Evolutionary conservation across 2,113 vertebrate species (phyloP).

Genomic region (Microtus oregoni): DNA sequence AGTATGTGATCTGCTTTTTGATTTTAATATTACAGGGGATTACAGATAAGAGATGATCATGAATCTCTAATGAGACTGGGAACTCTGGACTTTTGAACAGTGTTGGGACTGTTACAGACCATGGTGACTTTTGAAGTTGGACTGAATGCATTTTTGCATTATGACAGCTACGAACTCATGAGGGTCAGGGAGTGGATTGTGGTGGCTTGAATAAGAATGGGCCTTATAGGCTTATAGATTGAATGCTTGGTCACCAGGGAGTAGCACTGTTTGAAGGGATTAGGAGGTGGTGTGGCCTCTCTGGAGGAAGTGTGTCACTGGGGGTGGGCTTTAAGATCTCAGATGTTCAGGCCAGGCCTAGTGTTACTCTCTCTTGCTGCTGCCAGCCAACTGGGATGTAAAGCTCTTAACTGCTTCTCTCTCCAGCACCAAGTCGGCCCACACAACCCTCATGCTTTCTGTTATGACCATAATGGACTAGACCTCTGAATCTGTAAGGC

Average conservation of each 20-base stretch:
- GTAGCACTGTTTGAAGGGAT: neutral
- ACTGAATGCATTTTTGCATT: too few species aligned
- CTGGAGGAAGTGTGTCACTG: neutral
- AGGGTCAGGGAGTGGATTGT: too few species aligned
- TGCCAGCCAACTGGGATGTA: neutral
- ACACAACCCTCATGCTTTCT: neutral
- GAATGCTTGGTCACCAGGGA: neutral
- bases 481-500: neutral
- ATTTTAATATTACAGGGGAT: too few species aligned
- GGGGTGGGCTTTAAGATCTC: neutral
- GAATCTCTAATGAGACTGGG: too few species aligned
- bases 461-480: neutral
- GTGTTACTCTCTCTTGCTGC: neutral
- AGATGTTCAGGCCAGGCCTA: neutral
- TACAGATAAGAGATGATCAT: too few species aligned
- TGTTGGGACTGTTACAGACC: too few species aligned
- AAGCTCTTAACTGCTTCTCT: neutral
- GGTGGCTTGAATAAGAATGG: too few species aligned
- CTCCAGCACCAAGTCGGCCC: neutral
- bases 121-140: too few species aligned
- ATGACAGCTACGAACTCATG: too few species aligned
- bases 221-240: too few species aligned
- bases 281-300: neutral
- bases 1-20: too few species aligned
- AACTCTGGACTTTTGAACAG: too few species aligned